Evolutionary conservation across 2,888 invertebrate species (phyloP).

Genomic region (Melieria crassipennis): DNA sequence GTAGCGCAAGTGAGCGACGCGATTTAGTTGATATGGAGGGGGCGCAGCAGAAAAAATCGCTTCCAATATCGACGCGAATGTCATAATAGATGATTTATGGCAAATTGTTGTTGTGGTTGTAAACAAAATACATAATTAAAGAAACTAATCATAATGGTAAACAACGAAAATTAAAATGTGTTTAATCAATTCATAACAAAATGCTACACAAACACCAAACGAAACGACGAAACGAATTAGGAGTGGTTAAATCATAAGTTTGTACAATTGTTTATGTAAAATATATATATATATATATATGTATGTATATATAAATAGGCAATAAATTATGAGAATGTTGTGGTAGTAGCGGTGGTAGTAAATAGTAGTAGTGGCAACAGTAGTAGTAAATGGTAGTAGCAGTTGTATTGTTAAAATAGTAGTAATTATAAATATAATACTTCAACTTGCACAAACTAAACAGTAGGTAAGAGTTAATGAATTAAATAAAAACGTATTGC

Average conservation of each 20-base stretch:
- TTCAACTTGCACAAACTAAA: slow-evolving; percentile 62
- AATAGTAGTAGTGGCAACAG: slow-evolving; percentile 23
- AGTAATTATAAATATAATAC: slow-evolving; percentile 43
- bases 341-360: slow-evolving; percentile 10
- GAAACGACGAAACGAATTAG: slow-evolving; percentile 43
- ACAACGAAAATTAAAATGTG: too few species aligned
- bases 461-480: slow-evolving; percentile 33
- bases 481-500: slow-evolving; percentile 37
- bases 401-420: slow-evolving; percentile 27
- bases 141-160: slow-evolving; percentile 29
- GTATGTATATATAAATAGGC: not conserved
- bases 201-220: slow-evolving; percentile 61
- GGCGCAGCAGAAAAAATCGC: not conserved
- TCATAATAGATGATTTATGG: slow-evolving; percentile 13
- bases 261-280: slow-evolving; percentile 33
- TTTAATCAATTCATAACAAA: slow-evolving; percentile 50
- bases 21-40: too few species aligned
- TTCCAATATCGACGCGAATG: not conserved
- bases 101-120: slow-evolving; percentile 8
- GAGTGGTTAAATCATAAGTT: slow-evolving; percentile 26
- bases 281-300: slow-evolving; percentile 28
- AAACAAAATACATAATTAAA: slow-evolving; percentile 33
- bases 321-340: not conserved
- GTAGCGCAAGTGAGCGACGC: too few species aligned
- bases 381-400: slow-evolving; percentile 25